Base-by-base conservation (phyloP, 2,797 vertebrate genomes). In the Sciurus carolinensis region DNA sequence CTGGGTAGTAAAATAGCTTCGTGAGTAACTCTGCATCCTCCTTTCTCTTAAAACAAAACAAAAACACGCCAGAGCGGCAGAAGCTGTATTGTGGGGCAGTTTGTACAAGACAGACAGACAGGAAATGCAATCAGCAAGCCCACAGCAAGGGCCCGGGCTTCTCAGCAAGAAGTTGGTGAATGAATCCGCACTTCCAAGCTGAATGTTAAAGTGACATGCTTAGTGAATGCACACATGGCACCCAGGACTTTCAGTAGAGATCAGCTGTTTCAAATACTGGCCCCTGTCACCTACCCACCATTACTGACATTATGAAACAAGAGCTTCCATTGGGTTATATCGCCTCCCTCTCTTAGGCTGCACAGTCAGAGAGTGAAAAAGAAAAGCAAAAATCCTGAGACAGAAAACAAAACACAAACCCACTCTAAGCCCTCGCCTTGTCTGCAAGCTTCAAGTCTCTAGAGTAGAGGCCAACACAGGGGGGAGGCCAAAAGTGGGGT, bases 121-220 rank as follows among this genome's bases (percentile, higher is more conserved):
- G 54, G 54, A 18, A n/a, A 17, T 1, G 0, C 10, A 42, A 24
- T 5, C 26, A 17, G 24, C 9, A 13, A 20, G 3, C 13, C 36
- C 5, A 14, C 6, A 20, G n/a, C 33, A 57, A 69, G 52, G 18
- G 20, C 52, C 1, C 0, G 8, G 62, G 13, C 3, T 39, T 50
- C 39, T 71, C 20, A 67, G n/a, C 30, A 93, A n/a, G 81, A 15
- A 3, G 1, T 36, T 59, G 59, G 73, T 36, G 11, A 50, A 47
- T 50, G 13, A 36, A 57, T 14, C 28, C 22, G 28, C 17, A 57
- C 5, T 9, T 5, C 2, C 17, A 52, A 0, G 6, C 11, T 3
- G 28, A 13, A 4, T 12, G 54, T 81, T 71, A 72, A 73, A 28
- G 73, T 30, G 50, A 66, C 1, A 7, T 11, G 26, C 39, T 24